phyloP scores from a whole-genome alignment of 2,113 vertebrate genomes.

The Porphyrio hochstetteri region DNA sequence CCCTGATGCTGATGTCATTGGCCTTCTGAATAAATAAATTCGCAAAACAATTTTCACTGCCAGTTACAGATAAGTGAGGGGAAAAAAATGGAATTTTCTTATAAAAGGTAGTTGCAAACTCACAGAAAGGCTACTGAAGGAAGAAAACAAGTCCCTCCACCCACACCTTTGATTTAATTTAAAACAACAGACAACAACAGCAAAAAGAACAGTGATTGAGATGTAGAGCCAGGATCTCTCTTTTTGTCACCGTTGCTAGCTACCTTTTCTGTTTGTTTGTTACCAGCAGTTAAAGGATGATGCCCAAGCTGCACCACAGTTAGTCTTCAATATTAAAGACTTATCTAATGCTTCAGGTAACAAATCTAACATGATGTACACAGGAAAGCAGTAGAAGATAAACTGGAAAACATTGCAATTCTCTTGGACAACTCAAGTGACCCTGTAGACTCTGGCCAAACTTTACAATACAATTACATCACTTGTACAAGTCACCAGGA shows the following conservation, averaged over 20 bases:
- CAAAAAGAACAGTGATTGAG: background rate
- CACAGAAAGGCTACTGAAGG: background rate
- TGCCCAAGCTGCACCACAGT: background rate
- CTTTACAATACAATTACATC: background rate
- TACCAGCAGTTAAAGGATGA: background rate
- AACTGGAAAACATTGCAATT: background rate
- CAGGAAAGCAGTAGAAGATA: background rate
- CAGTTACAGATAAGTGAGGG: background rate
- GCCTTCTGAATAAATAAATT: constrained; percentile 17
- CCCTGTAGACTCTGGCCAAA: background rate
- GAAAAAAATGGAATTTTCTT: background rate
- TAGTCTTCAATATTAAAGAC: background rate
- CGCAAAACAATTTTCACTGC: background rate
- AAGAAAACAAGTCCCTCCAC: background rate
- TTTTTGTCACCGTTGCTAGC: background rate
- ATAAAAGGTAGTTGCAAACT: background rate
- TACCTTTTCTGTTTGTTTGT: background rate
- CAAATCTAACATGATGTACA: background rate
- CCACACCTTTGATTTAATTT: background rate
- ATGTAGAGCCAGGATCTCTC: background rate
- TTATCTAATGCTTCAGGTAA: background rate
- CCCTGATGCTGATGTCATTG: accelerated
- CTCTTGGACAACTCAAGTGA: background rate
- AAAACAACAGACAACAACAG: background rate
- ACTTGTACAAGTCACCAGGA: background rate